Percentiles rank a stretch among this genome's conserved stretches.
Conservation (phyloP, 1,140 invertebrate genomes). For the Sminthurinus signatus region DNA sequence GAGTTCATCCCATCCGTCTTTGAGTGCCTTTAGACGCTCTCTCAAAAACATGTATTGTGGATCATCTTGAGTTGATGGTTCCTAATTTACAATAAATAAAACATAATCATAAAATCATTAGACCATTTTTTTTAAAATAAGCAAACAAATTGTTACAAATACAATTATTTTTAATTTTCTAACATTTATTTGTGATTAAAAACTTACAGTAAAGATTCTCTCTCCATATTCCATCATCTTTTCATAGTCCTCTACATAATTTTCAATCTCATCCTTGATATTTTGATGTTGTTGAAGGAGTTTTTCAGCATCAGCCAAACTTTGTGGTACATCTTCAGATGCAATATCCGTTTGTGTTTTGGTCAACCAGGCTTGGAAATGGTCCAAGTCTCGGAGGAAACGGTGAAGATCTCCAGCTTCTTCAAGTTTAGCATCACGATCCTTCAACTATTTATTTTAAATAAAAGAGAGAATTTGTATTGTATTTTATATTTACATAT, state of each 20-base stretch:
- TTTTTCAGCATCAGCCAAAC: constrained; percentile 92
- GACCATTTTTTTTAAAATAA: not conserved
- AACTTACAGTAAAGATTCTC: constrained; percentile 72
- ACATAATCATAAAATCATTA: constrained; percentile 7
- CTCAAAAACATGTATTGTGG: constrained; percentile 99
- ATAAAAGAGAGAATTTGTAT: constrained; percentile 17
- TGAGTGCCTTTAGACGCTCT: constrained; percentile 90
- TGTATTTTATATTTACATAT: too few species aligned
- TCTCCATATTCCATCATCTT: constrained; percentile 99
- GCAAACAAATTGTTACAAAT: too few species aligned
- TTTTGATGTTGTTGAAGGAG: constrained; percentile 93
- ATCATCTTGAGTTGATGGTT: constrained; percentile 77
- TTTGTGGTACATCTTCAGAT: constrained; percentile 95
- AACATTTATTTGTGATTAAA: too few species aligned
- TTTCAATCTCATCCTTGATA: constrained; percentile 97
- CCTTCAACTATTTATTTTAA: constrained; percentile 63
- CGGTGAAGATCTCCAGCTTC: constrained; percentile 97
- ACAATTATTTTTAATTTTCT: too few species aligned
- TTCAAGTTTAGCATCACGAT: constrained; percentile 94
- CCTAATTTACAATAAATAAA: constrained; percentile 49
- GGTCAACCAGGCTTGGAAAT: constrained; percentile 98
- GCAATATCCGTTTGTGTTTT: constrained; percentile 97
- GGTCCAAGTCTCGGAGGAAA: constrained; percentile 96
- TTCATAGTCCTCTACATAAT: constrained; percentile 94
- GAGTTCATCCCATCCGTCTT: constrained; percentile 97